Conservation (phyloP, 2,888 invertebrate genomes). For the Pachymerium ferrugineum region DNA sequence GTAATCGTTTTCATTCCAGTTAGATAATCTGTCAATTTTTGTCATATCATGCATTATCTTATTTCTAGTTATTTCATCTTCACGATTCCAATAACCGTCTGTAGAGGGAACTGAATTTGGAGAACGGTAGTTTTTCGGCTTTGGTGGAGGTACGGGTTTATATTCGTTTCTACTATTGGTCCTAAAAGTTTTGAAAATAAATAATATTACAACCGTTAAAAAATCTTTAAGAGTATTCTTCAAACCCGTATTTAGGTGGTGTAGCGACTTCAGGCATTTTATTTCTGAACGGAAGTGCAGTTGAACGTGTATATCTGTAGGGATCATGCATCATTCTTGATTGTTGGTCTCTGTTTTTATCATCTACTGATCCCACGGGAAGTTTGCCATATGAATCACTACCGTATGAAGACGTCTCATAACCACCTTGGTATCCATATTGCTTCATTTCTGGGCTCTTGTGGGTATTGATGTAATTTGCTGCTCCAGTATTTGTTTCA, state of each 20-base stretch:
- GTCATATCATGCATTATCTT: neutral
- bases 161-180: constrained; percentile 51
- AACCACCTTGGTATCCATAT: constrained; percentile 57
- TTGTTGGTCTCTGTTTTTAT: constrained; percentile 57
- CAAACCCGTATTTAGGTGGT: constrained; percentile 37
- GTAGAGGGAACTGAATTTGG: constrained; percentile 46
- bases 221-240: neutral
- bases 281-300: constrained; percentile 56
- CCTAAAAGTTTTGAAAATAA: neutral
- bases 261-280: constrained; percentile 35
- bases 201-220: too few relatives aligned
- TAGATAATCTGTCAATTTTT: constrained; percentile 34
- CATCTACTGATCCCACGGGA: constrained; percentile 47
- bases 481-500: constrained; percentile 39
- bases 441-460: constrained; percentile 40
- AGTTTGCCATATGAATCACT: constrained; percentile 47
- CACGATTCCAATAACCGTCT: constrained; percentile 35
- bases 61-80: constrained; percentile 29
- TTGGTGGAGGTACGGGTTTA: constrained; percentile 87
- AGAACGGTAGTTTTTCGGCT: constrained; percentile 85
- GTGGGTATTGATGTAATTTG: constrained; percentile 53
- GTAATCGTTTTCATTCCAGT: constrained; percentile 37
- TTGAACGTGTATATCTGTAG: constrained; percentile 62
- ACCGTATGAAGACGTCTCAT: constrained; percentile 68
- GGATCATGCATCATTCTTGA: constrained; percentile 51